phyloP scores from a whole-genome alignment of 2,888 invertebrate genomes.

The Scaptomyza cyrtandrae region DNA sequence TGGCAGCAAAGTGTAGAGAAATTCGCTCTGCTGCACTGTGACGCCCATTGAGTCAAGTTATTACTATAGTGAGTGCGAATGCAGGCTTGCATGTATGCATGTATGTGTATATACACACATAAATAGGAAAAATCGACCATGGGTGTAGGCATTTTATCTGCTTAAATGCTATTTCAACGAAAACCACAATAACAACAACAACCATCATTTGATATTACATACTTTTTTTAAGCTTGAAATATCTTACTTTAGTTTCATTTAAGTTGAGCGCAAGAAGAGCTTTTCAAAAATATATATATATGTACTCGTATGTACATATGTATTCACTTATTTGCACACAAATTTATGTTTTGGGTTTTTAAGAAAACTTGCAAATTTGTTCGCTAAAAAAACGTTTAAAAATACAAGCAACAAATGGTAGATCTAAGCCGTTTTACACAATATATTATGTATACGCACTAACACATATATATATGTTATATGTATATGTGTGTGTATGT shows the following conservation, averaged over 20 bases:
- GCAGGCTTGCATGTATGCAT: slow-evolving; percentile 16
- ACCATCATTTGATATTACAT: slow-evolving; percentile 9
- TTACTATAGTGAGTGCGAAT: slow-evolving; percentile 62
- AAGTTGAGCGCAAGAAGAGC: slow-evolving; percentile 26
- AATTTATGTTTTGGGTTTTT: slow-evolving; percentile 23
- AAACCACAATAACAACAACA: slow-evolving; percentile 27
- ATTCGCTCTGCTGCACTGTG: slow-evolving; percentile 47
- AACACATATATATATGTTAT: slow-evolving; percentile 36
- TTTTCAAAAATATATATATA: slow-evolving; percentile 35
- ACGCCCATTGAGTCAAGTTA: slow-evolving; percentile 66
- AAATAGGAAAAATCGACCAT: slow-evolving; percentile 73
- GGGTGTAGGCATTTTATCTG: slow-evolving; percentile 70
- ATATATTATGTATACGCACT: slow-evolving; percentile 34
- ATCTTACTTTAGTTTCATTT: slow-evolving; percentile 62
- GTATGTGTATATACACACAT: slow-evolving; percentile 15
- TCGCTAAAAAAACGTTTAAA: slow-evolving; percentile 63
- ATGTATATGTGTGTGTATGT: slow-evolving; percentile 44
- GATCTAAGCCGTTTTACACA: slow-evolving; percentile 61
- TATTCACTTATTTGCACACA: slow-evolving; percentile 43
- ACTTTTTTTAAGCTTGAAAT: slow-evolving; percentile 17
- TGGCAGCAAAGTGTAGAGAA: slow-evolving; percentile 73
- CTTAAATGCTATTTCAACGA: slow-evolving; percentile 33
- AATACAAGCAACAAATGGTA: slow-evolving; percentile 65
- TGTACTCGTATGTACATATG: slow-evolving; percentile 23
- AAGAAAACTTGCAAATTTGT: slow-evolving; percentile 44